These are phyloP conservation scores for Pseudoatta argentina DNA, from an alignment of 1,140 invertebrate genomes.

Conservation along the genomic window DNA sequence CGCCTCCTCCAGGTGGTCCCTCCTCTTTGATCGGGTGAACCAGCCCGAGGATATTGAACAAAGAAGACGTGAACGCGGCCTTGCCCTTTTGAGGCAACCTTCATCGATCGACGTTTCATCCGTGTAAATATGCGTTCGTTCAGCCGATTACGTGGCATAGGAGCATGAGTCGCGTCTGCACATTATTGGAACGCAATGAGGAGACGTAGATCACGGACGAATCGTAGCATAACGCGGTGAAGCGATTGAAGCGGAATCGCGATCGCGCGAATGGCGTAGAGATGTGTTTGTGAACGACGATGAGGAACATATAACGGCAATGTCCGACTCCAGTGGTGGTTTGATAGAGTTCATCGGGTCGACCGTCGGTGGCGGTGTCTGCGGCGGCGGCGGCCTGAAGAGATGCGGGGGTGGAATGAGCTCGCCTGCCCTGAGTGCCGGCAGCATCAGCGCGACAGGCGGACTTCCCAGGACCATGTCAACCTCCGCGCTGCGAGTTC, in stretches of 20 bases:
- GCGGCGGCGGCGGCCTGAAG: constrained; percentile 80
- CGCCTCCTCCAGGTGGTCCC: neutral
- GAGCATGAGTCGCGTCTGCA: constrained; percentile 6
- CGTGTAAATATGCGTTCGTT: constrained; percentile 43
- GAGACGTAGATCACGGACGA: constrained; percentile 11
- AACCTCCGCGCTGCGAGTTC: constrained; percentile 92
- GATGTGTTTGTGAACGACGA: neutral
- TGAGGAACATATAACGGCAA: constrained; percentile 58
- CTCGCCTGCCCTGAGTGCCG: constrained; percentile 83
- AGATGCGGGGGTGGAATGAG: constrained; percentile 86
- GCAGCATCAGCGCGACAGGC: constrained; percentile 78
- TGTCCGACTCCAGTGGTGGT: constrained; percentile 82
- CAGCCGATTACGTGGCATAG: constrained; percentile 1
- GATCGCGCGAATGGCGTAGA: neutral
- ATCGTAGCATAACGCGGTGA: constrained; percentile 14
- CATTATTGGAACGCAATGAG: constrained; percentile 2
- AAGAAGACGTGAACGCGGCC: constrained; percentile 48
- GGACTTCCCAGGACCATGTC: constrained; percentile 91
- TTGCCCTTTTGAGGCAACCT: constrained; percentile 57
- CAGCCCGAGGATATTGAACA: constrained; percentile 37
- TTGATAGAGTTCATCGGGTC: constrained; percentile 83
- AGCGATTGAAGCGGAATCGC: neutral
- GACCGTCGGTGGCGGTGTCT: constrained; percentile 72
- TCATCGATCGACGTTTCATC: constrained; percentile 49
- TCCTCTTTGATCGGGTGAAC: constrained; percentile 33